Percentiles rank a stretch among this genome's conserved stretches.
phyloP scores from a whole-genome alignment of 2,113 vertebrate species.

The Alces alces region DNA sequence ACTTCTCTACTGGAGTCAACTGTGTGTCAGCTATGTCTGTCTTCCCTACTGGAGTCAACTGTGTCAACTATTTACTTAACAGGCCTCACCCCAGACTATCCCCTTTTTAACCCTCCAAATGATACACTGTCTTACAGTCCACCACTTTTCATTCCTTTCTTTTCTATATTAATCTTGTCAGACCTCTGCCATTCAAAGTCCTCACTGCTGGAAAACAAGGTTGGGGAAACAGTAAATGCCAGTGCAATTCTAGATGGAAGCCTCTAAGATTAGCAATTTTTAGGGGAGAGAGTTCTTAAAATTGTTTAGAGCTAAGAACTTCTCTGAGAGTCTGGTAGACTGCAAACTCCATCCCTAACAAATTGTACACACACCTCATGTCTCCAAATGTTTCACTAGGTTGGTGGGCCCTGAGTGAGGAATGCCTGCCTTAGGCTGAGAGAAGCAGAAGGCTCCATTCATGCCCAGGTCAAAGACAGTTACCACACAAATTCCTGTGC shows the following conservation, averaged over 20 bases:
- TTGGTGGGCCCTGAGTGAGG: not conserved
- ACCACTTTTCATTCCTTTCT: not conserved
- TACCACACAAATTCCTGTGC: not conserved
- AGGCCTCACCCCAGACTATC: not conserved
- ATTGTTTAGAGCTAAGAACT: not conserved
- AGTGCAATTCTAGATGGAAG: not conserved
- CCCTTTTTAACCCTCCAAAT: not conserved
- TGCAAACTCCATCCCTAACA: not conserved
- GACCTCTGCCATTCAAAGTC: not conserved
- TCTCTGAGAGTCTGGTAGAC: not conserved
- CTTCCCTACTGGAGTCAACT: not conserved
- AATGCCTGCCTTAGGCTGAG: not conserved
- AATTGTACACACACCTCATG: not conserved
- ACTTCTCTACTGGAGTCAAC: not conserved
- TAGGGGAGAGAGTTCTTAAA: not conserved
- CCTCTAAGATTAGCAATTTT: not conserved
- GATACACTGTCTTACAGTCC: not conserved
- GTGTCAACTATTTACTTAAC: not conserved
- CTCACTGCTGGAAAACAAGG: not conserved
- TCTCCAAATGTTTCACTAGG: not conserved
- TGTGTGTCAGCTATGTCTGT: not conserved
- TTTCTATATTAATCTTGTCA: slow-evolving; percentile 2
- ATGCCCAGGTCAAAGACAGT: not conserved
- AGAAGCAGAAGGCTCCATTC: not conserved
- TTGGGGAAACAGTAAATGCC: not conserved